Percentiles rank a stretch among this genome's conserved stretches.
Evolutionary conservation across 2,797 vertebrate genomes (phyloP).

Genomic region (Peromyscus nudipes): DNA sequence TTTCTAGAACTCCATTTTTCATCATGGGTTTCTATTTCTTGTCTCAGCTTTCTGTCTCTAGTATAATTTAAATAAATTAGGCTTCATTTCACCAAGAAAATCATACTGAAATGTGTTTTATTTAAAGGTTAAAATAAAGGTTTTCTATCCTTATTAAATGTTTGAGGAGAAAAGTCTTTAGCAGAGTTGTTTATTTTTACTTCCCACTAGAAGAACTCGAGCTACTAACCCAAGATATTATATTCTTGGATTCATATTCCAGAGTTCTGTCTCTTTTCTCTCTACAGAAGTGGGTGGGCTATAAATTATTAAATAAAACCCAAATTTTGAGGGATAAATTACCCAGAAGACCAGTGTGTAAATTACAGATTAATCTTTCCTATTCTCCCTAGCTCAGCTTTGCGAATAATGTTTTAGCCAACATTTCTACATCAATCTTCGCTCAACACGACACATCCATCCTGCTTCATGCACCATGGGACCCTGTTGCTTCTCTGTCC

Average conservation of each 20-base stretch:
- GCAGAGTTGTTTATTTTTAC: constrained; percentile 76
- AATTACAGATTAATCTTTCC: constrained; percentile 76
- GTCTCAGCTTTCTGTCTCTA: constrained; percentile 53
- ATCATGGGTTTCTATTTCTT: constrained; percentile 29
- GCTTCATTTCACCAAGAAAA: constrained; percentile 63
- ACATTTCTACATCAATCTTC: constrained; percentile 42
- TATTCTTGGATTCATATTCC: constrained; percentile 70
- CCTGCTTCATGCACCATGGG: constrained; percentile 49
- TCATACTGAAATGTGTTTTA: constrained; percentile 46
- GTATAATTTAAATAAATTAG: constrained; percentile 62
- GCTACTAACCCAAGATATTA: constrained; percentile 61
- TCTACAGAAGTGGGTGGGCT: constrained; percentile 68
- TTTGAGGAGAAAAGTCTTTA: constrained; percentile 58
- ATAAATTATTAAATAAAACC: constrained; percentile 76
- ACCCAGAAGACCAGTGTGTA: constrained; percentile 65
- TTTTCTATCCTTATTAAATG: constrained; percentile 63
- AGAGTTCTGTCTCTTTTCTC: constrained; percentile 42
- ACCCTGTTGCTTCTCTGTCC: constrained; percentile 61
- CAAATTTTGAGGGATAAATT: constrained; percentile 71
- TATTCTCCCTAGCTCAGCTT: constrained; percentile 42
- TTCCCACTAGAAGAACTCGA: constrained; percentile 66
- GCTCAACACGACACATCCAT: constrained; percentile 56
- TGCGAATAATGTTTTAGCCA: constrained; percentile 59
- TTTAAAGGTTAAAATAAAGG: constrained; percentile 41
- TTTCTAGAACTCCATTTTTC: constrained; percentile 52